These are phyloP conservation scores for Bradypodion pumilum DNA, from an alignment of 2,797 vertebrate genomes.

Conservation along the genomic window DNA sequence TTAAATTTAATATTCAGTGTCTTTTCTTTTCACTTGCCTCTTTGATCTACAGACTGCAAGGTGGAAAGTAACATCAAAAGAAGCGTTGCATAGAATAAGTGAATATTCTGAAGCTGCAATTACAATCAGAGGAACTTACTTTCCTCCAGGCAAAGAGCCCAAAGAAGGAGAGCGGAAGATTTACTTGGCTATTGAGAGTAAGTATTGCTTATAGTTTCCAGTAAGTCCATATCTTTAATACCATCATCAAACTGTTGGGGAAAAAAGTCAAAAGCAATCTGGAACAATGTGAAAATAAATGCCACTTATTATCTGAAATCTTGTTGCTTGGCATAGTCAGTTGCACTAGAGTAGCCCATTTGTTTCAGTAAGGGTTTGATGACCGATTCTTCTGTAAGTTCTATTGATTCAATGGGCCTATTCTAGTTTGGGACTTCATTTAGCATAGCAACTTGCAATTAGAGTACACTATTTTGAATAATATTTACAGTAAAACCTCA, in stretches of 20 bases:
- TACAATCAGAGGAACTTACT: constrained; percentile 98
- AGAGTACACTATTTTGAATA: no score
- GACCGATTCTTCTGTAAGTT: no score
- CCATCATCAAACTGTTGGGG: not conserved
- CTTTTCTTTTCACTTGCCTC: not conserved
- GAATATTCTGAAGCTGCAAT: constrained; percentile 99
- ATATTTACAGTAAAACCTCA: no score
- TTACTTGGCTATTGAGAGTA: constrained; percentile 99
- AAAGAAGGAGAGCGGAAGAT: constrained; percentile 98
- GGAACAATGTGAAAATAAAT: not conserved
- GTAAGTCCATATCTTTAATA: not conserved
- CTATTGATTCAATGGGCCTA: no score
- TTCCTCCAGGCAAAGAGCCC: constrained; percentile 97
- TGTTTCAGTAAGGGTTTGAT: no score
- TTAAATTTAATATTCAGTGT: not conserved
- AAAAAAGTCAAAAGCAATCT: not conserved
- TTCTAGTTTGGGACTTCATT: no score
- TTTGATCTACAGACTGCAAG: constrained; percentile 87
- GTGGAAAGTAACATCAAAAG: constrained; percentile 99
- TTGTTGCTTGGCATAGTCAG: no score
- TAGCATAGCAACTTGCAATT: no score
- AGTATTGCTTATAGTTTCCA: constrained; percentile 49
- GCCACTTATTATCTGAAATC: no score
- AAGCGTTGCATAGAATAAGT: constrained; percentile 96
- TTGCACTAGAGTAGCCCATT: no score